phyloP scores from a whole-genome alignment of 2,888 invertebrate genomes.

The Eupithecia abbreviata region DNA sequence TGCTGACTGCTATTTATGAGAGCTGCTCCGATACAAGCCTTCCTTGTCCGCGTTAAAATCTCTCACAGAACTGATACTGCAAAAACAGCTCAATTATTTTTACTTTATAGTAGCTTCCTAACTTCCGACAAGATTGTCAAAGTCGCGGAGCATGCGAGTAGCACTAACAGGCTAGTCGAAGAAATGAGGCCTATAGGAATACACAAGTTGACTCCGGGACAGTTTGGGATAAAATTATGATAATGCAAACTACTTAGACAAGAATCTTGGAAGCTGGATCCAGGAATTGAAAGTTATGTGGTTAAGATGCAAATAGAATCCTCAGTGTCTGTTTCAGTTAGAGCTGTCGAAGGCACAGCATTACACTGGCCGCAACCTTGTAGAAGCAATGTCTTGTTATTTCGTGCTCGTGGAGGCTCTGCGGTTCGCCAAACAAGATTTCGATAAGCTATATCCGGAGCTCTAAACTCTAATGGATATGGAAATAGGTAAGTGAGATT shows the following conservation, averaged over 20 bases:
- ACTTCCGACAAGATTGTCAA: not conserved
- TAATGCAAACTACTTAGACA: not conserved
- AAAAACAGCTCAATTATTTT: too few species aligned
- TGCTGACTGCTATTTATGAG: too few species aligned
- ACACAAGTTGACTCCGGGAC: too few species aligned
- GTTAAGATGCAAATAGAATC: constrained; percentile 1
- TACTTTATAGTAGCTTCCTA: not conserved
- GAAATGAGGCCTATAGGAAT: not conserved
- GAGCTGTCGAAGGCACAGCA: not conserved
- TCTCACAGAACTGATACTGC: too few species aligned
- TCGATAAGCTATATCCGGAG: not conserved
- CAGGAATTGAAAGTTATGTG: not conserved
- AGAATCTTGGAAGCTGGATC: not conserved
- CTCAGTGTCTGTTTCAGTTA: not conserved
- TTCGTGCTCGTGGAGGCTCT: not conserved
- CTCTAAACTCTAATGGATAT: not conserved
- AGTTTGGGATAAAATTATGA: not conserved
- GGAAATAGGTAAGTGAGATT: constrained; percentile 9
- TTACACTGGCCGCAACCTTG: not conserved
- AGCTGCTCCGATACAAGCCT: too few species aligned
- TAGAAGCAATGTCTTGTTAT: not conserved
- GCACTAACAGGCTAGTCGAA: not conserved
- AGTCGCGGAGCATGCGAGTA: not conserved
- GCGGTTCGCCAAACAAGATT: not conserved
- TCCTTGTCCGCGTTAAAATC: too few species aligned